A percentile compares a stretch with the other conserved stretches of the same genome.
These are phyloP conservation scores for Seira sanloemensis DNA, from an alignment of 2,888 invertebrate species.

Conservation along the genomic window DNA sequence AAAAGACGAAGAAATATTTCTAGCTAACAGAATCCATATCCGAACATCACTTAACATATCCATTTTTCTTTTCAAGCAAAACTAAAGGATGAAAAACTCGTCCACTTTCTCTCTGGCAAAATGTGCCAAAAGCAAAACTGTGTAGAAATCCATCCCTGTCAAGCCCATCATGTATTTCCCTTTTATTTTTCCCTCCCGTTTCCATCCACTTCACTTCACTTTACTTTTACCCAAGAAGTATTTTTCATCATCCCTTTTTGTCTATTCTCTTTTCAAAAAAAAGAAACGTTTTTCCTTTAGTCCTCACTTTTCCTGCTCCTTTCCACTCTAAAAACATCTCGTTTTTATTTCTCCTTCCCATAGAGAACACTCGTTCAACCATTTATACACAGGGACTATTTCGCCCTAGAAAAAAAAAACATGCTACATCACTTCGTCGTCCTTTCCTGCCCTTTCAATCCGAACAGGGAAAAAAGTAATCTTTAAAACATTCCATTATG, in stretches of 20 bases:
- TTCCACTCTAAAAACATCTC: constrained; percentile 22
- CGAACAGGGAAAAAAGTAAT: too few species aligned
- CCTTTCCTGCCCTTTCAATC: too few species aligned
- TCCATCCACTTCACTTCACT: constrained; percentile 67
- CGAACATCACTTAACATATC: constrained; percentile 65
- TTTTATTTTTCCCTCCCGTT: constrained; percentile 63
- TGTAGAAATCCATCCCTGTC: constrained; percentile 73
- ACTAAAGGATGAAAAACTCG: constrained; percentile 65
- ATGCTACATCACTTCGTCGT: constrained; percentile 61
- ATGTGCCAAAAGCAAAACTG: constrained; percentile 73
- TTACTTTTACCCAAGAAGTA: constrained; percentile 64
- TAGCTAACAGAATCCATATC: constrained; percentile 63
- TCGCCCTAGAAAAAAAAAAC: constrained; percentile 59
- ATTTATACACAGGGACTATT: constrained; percentile 61
- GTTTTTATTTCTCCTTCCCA: constrained; percentile 36
- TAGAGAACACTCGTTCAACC: constrained; percentile 41
- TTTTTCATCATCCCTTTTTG: constrained; percentile 65
- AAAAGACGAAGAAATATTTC: constrained; percentile 51
- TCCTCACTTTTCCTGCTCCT: constrained; percentile 16
- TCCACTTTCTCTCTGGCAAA: constrained; percentile 66
- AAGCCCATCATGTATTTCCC: constrained; percentile 68
- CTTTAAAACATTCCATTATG: too few species aligned
- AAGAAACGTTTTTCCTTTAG: not conserved
- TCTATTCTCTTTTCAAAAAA: constrained; percentile 27
- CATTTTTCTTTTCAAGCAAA: constrained; percentile 65